Evolutionary conservation across 1,140 invertebrate genomes (phyloP).

Genomic region (Ceratoteleas bidentatus): DNA sequence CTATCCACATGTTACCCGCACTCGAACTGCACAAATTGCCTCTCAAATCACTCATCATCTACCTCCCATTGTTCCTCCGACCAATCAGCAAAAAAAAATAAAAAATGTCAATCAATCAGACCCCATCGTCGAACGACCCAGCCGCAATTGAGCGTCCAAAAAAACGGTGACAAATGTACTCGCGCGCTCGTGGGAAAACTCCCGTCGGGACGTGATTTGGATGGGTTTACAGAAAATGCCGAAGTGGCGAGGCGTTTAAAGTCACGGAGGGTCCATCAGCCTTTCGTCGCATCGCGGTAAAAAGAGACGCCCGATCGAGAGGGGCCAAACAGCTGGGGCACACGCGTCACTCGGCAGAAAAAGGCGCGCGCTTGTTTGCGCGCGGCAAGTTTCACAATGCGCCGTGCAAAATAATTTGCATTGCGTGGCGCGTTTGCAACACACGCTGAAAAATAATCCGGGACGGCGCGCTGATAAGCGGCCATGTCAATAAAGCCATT

Average conservation of each 20-base stretch:
- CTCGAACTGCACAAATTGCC: too few species aligned
- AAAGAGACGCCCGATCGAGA: slow-evolving; percentile 21
- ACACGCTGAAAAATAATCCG: slow-evolving; percentile 10
- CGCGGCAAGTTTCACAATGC: slow-evolving; percentile 38
- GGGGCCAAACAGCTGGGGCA: slow-evolving; percentile 48
- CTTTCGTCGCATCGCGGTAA: slow-evolving; percentile 32
- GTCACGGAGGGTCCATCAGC: slow-evolving; percentile 44
- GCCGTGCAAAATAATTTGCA: slow-evolving; percentile 33
- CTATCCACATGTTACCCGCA: too few species aligned
- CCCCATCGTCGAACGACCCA: too few species aligned
- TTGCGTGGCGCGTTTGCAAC: slow-evolving; percentile 1
- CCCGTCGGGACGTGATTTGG: slow-evolving; percentile 12
- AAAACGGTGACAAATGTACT: too few species aligned
- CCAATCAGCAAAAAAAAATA: too few species aligned
- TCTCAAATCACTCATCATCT: too few species aligned
- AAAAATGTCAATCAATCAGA: too few species aligned
- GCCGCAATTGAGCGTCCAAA: neutral
- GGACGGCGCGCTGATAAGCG: neutral
- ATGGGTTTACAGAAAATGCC: slow-evolving; percentile 34
- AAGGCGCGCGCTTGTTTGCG: slow-evolving; percentile 22
- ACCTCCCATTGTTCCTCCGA: too few species aligned
- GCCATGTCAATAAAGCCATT: neutral
- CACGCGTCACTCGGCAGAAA: slow-evolving; percentile 46
- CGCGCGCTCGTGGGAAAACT: slow-evolving; percentile 16
- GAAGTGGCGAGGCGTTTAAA: neutral